These are phyloP conservation scores for Pelobates fuscus DNA, from an alignment of 2,113 vertebrate genomes.

Conservation along the genomic window DNA sequence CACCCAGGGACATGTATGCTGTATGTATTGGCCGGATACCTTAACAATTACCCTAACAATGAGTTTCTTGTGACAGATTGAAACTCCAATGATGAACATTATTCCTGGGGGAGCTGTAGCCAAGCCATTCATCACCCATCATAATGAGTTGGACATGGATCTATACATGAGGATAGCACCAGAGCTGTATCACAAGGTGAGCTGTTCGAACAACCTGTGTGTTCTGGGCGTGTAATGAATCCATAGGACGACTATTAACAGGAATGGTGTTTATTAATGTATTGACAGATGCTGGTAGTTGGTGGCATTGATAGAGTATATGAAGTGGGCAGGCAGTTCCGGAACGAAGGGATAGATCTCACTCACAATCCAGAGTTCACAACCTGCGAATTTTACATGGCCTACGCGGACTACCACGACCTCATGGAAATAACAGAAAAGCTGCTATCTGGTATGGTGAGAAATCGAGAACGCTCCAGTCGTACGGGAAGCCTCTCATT, in stretches of 20 bases:
- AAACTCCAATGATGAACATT: conserved; percentile 98
- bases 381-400: conserved; percentile 99
- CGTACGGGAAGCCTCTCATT: too few relatives aligned
- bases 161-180: conserved; percentile 97
- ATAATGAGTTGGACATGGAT: conserved; percentile 98
- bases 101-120: conserved; percentile 95
- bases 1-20: too few relatives aligned
- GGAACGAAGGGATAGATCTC: conserved; percentile 97
- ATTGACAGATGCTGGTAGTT: conserved; percentile 97
- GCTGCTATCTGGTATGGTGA: conserved; percentile 81
- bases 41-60: too few relatives aligned
- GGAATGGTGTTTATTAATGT: background rate
- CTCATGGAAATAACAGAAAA: conserved; percentile 97
- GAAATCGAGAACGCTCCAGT: too few relatives aligned
- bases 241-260: background rate
- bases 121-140: conserved; percentile 91
- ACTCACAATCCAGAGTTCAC: conserved; percentile 98
- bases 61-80: conserved; percentile 74
- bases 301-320: conserved; percentile 95
- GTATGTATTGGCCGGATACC: too few relatives aligned
- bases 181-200: conserved; percentile 97
- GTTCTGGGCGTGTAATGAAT: background rate
- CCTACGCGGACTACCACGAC: conserved; percentile 94
- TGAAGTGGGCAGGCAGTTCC: conserved; percentile 95
- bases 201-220: background rate